phyloP scores from a whole-genome alignment of 2,888 invertebrate species.

The Rhynchonema sp. region DNA sequence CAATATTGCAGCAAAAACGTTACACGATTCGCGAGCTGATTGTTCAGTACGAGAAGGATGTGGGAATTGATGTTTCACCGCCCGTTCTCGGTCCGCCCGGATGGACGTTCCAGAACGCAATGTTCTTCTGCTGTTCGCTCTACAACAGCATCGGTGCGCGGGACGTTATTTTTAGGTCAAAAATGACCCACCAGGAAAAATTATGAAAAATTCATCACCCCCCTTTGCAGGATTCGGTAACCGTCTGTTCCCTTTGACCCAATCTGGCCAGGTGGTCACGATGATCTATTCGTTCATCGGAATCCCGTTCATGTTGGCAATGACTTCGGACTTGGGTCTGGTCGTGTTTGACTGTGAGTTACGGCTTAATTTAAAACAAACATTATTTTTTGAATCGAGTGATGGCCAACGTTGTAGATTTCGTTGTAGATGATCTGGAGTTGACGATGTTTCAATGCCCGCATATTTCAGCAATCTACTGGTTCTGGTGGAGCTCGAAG shows the following conservation, averaged over 20 bases:
- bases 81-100: neutral
- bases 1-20: too few species aligned
- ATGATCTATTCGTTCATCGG: neutral
- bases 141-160: slow-evolving; percentile 1
- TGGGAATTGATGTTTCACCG: neutral
- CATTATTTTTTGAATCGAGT: too few species aligned
- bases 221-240: neutral
- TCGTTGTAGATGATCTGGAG: too few species aligned
- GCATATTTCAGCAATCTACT: neutral
- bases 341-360: neutral
- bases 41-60: neutral
- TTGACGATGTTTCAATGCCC: too few species aligned
- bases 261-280: neutral
- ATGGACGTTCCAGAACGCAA: neutral
- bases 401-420: too few species aligned
- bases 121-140: neutral
- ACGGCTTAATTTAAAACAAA: too few species aligned
- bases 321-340: neutral
- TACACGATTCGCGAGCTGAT: neutral
- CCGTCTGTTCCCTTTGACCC: neutral
- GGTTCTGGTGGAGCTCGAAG: neutral
- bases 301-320: neutral
- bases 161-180: neutral
- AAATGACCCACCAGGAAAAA: neutral
- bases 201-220: neutral